Evolutionary conservation across 2,797 vertebrate genomes (phyloP).

Genomic region (Periophthalmus magnuspinnatus): DNA sequence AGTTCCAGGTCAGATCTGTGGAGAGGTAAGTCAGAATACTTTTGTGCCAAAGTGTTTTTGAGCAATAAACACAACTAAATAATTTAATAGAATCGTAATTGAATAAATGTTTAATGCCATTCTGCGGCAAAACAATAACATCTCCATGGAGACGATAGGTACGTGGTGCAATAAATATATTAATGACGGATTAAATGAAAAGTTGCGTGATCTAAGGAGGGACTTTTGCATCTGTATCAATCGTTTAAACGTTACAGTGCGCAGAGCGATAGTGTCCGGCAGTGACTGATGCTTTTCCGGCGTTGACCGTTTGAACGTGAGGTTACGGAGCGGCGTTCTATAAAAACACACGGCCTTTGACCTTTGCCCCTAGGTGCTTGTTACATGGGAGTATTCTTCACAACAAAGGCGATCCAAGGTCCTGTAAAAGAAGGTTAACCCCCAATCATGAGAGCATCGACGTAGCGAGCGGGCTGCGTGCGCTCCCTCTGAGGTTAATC

Average conservation of each 20-base stretch:
- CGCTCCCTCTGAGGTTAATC: constrained; percentile 39
- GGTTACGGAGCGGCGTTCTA: constrained; percentile 31
- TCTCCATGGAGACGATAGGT: too few relatives aligned
- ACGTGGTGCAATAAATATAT: too few relatives aligned
- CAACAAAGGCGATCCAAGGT: constrained; percentile 18
- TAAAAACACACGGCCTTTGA: constrained; percentile 37
- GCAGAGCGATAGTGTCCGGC: not conserved
- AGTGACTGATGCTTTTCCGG: not conserved
- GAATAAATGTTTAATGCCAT: too few relatives aligned
- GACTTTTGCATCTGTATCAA: not conserved
- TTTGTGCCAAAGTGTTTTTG: too few relatives aligned
- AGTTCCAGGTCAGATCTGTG: too few relatives aligned
- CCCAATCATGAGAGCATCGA: constrained; percentile 37
- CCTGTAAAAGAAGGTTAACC: constrained; percentile 41
- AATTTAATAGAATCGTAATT: too few relatives aligned
- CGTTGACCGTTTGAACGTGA: constrained; percentile 37
- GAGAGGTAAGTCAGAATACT: too few relatives aligned
- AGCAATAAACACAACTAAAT: too few relatives aligned
- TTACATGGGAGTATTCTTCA: constrained; percentile 2
- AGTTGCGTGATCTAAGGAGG: too few relatives aligned
- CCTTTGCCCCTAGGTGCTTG: constrained; percentile 11
- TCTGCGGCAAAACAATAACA: too few relatives aligned
- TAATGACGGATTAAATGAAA: too few relatives aligned
- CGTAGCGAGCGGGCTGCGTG: constrained; percentile 13
- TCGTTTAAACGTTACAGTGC: not conserved